Conservation (phyloP, 2,797 vertebrate species). For the Champsocephalus gunnari region DNA sequence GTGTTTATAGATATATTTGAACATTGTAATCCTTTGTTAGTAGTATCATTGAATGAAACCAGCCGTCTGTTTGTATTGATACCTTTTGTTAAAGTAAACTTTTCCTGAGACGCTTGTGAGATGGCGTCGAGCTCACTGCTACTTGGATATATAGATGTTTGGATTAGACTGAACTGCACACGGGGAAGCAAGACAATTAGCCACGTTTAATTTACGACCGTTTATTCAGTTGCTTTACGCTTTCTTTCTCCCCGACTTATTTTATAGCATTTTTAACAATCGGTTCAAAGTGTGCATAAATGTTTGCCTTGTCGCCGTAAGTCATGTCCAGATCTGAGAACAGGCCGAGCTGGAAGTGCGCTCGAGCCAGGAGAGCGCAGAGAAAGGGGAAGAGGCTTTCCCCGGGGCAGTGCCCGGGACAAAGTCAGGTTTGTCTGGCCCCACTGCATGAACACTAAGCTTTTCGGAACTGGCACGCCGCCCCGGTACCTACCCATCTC, state of each 20-base stretch:
- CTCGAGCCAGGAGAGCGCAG: constrained; percentile 54
- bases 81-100: no score
- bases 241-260: constrained; percentile 17
- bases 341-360: constrained; percentile 58
- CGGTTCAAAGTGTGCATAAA: constrained; percentile 72
- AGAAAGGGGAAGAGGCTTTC: constrained; percentile 75
- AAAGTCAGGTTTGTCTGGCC: constrained; percentile 85
- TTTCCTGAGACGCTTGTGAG: no score
- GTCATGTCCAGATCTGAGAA: constrained; percentile 68
- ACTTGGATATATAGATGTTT: no score
- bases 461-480: constrained; percentile 82
- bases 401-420: constrained; percentile 77
- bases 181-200: constrained; percentile 8
- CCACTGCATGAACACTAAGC: constrained; percentile 79
- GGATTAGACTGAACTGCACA: background rate
- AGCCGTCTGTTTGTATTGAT: no score
- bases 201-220: constrained; percentile 14
- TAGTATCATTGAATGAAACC: no score
- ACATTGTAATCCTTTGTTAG: no score
- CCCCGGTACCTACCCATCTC: constrained; percentile 79
- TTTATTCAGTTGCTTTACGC: constrained; percentile 26
- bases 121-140: no score
- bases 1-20: no score
- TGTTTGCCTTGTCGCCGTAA: constrained; percentile 71
- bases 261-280: constrained; percentile 44